Evolutionary conservation across 2,113 vertebrate genomes (phyloP).

Genomic region (Recurvirostra avosetta): DNA sequence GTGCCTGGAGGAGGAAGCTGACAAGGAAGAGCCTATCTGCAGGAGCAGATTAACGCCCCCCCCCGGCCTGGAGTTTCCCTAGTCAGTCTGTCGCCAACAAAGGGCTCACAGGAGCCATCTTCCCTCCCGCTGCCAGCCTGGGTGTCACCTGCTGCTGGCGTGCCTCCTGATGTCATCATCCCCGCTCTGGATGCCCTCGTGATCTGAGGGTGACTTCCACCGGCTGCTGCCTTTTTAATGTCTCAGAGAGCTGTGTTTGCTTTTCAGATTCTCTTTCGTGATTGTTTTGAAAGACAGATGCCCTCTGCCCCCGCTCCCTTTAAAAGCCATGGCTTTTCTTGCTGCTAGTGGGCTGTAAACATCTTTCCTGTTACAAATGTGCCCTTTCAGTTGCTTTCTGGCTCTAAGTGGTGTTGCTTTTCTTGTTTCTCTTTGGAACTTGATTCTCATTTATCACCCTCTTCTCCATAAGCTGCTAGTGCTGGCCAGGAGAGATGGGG

Average conservation of each 20-base stretch:
- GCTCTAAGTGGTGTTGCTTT: not conserved
- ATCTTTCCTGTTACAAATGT: not conserved
- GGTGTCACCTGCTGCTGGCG: not conserved
- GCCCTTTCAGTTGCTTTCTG: not conserved
- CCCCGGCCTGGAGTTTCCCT: not conserved
- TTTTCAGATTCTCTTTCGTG: not conserved
- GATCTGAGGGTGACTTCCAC: not conserved
- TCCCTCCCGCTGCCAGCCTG: not conserved
- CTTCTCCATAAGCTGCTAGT: not conserved
- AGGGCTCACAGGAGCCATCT: not conserved
- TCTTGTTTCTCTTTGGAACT: not conserved
- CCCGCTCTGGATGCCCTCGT: not conserved
- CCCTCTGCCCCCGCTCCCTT: not conserved
- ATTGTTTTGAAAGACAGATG: slow-evolving; percentile 8
- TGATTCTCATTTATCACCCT: not conserved
- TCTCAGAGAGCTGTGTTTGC: not conserved
- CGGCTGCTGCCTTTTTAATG: not conserved
- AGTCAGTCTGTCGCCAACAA: not conserved
- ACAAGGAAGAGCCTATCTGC: not conserved
- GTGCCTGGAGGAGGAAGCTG: not conserved
- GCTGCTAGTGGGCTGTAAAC: not conserved
- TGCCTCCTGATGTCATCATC: not conserved
- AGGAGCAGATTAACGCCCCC: not conserved
- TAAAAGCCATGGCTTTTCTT: not conserved
- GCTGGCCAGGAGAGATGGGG: not conserved